Evolutionary conservation across 2,888 invertebrate species (phyloP).

Genomic region (Thyatira batis): DNA sequence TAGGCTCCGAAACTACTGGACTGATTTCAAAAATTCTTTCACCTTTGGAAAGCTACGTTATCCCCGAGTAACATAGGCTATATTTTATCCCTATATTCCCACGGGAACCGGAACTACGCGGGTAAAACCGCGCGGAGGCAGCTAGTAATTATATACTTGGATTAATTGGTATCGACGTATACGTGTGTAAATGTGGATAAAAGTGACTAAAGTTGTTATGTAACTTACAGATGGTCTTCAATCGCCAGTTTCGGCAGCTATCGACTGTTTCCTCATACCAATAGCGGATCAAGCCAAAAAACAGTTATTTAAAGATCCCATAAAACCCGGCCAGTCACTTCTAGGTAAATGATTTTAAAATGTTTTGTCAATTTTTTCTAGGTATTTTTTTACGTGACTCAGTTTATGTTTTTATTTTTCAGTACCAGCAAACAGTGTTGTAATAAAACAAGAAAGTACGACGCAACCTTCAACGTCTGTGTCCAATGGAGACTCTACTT

Average conservation of each 20-base stretch:
- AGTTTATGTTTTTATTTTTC: slow-evolving; percentile 20
- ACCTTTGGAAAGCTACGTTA: too few relatives aligned
- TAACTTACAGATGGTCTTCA: slow-evolving; percentile 58
- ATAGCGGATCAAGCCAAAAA: slow-evolving; percentile 77
- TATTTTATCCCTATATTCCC: too few relatives aligned
- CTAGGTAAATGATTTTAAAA: slow-evolving; percentile 53
- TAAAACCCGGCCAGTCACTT: slow-evolving; percentile 82
- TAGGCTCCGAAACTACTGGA: too few relatives aligned
- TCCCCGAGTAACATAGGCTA: too few relatives aligned
- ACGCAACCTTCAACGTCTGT: slow-evolving; percentile 36
- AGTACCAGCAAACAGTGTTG: slow-evolving; percentile 52
- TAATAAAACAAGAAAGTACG: slow-evolving; percentile 31
- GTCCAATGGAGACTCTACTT: slow-evolving; percentile 41
- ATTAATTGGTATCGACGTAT: too few relatives aligned
- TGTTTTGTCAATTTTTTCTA: neutral
- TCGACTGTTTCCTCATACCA: slow-evolving; percentile 86
- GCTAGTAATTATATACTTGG: too few relatives aligned
- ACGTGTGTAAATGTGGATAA: too few relatives aligned
- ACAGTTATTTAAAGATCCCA: slow-evolving; percentile 79
- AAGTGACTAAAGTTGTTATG: neutral
- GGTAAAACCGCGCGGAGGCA: too few relatives aligned
- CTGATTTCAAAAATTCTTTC: too few relatives aligned
- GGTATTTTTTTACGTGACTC: neutral
- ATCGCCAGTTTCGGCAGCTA: slow-evolving; percentile 81
- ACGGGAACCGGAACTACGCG: too few relatives aligned